Base-by-base conservation (phyloP, 2,888 invertebrate species). In the Seira musarum region DNA sequence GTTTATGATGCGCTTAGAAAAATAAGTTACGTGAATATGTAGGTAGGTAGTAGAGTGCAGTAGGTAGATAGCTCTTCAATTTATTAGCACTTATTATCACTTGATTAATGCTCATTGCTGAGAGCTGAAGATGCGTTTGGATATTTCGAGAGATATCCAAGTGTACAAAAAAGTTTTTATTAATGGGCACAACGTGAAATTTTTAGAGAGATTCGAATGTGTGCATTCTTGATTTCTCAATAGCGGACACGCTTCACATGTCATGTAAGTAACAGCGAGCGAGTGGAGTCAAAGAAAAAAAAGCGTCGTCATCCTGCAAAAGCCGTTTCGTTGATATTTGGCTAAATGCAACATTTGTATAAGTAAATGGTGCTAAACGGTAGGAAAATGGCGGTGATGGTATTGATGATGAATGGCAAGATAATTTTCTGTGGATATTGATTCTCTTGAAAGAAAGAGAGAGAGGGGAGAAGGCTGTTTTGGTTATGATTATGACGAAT, bases 31-130 rank as follows among this genome's bases (percentile, higher is more conserved):
- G 53, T 21, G 22, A n/a, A n/a, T 61, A 40, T 22, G 63, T 17
- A 30, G 40, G 61, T 61, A 63, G 71, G 49, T 61, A 60, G 53
- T 79, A 67, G 57, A 78, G 71, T 78, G 71, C 71, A 64, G 68
- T 49, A 60, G 80, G 46, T 21, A 57, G 57, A 24, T 21, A 70
- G 30, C 69, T 69, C 57, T 69, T 69, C 69, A 71, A 57, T 78
- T 79, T 79, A 73, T 79, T 79, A 79, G 73, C 73, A 68, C 72
- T 79, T 73, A 61, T 79, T 79, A 79, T 22, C 79, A 73, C 79
- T 79, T 79, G 79, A 79, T 79, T 79, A 72, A 79, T 69, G 53
- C 24, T 49, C 65, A 60, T 70, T 15, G 64, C 17, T n/a, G n/a
- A 22, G 53, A 19, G 19, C 0, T 17, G 60, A 53, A 21, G 40